Evolutionary conservation across 2,797 vertebrate genomes (phyloP), one percentile per base, ranked within the genome.

Genomic region (Artibeus lituratus): DNA sequence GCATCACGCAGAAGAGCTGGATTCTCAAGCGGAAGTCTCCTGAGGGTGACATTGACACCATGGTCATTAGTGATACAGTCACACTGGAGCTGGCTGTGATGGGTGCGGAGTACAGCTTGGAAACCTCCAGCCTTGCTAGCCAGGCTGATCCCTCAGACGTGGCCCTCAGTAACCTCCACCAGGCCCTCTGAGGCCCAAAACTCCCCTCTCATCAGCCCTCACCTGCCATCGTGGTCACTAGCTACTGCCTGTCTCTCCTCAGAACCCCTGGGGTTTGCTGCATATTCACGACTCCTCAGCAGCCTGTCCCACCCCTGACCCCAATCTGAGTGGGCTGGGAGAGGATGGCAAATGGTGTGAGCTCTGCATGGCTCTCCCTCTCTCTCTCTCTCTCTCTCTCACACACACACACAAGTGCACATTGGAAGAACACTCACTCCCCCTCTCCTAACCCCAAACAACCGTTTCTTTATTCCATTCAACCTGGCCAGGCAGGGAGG

Each of bases 1-100:
- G 99, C 0, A 99, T 99, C 16, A 99, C 99, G 90, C 99, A 99
- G 5, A 99, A 99, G 98, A 99, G 99, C 98, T 99, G 99, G 99
- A 99, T 99, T 96, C 99, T 99, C 91, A 99, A 99, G 96, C 98
- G 99, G 70, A 99, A 99, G 99, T 98, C 99, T 12, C 98, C 99
- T 0, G 99, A 99, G 98, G 99, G 99, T 1, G 99, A 99, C 7
- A 98, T 99, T 90, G 99, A 99, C 98, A 98, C 99, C 7, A 98
- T 98, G 96, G 99, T 99, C 98, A 99, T 99, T 77, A 98, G 99
- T 0, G 99, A 99, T 72, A 97, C 98, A 0, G 98, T 99, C 97
- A 99, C 99, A 98, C 98, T 99, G 85, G 99, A 99, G 97, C 99
- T 99, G 0, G 99, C 99, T 95, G 96, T 98, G 91, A 98, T 99